phyloP scores from a whole-genome alignment of 2,797 vertebrate species.

The Discoglossus pictus region DNA sequence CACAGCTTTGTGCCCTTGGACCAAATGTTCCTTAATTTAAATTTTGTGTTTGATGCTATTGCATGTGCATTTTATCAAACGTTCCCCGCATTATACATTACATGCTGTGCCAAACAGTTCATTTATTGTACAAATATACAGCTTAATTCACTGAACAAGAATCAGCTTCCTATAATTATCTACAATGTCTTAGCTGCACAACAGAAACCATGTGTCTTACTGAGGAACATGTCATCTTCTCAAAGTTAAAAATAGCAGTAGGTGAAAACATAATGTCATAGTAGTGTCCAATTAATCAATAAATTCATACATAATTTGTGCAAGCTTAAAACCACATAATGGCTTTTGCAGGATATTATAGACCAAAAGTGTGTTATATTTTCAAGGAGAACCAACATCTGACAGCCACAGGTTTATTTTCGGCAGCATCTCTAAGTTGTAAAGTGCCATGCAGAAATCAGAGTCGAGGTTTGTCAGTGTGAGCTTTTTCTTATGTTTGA shows the following conservation, averaged over 20 bases:
- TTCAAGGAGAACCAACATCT: background rate
- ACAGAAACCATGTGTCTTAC: background rate
- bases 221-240: background rate
- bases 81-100: too few relatives aligned
- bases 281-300: conserved; percentile 15
- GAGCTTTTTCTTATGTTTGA: too few relatives aligned
- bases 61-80: too few relatives aligned
- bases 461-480: too few relatives aligned
- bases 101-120: too few relatives aligned
- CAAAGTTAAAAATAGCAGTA: conserved; percentile 14
- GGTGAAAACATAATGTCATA: background rate
- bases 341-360: conserved; percentile 5
- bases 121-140: too few relatives aligned
- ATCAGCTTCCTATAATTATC: background rate
- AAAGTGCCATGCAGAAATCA: too few relatives aligned
- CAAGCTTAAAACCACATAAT: background rate
- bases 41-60: too few relatives aligned
- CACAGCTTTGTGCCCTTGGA: too few relatives aligned
- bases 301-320: conserved; percentile 22
- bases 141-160: background rate
- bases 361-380: background rate
- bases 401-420: too few relatives aligned
- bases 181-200: background rate
- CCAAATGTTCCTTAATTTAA: too few relatives aligned
- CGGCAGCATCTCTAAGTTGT: too few relatives aligned